Base-by-base conservation (phyloP, 2,888 invertebrate species). In the Gisinianus flammeolus region DNA sequence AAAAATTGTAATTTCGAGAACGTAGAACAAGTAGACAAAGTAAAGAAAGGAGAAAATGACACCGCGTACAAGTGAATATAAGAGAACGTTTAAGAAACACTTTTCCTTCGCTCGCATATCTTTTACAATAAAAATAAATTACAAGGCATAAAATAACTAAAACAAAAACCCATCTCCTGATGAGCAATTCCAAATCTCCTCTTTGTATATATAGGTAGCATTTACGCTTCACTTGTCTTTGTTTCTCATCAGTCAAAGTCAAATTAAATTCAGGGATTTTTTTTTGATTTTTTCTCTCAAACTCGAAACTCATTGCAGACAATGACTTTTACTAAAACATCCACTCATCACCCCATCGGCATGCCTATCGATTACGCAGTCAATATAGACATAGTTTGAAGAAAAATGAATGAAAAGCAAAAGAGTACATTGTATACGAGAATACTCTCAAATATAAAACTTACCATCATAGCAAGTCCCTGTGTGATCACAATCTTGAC, bases 401-500 rank as follows among this genome's bases (percentile, higher is more conserved):
- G 44, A 44, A 44, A n/a, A 44, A 44, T 44, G 19, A 44, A 44
- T 35, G 19, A 19, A 19, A 44, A 44, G 44, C 12, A 44, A 44
- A 44, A 44, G 19, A 44, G 2, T 44, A 19, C 16, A 44, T n/a
- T 44, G 44, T 16, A 44, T 16, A 44, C 19, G 56, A 22, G 56
- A 19, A 58, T 22, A 58, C 8, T 58, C 16, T 58, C 22, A 24
- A n/a, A n/a, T 24, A 58, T n/a, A 8, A 58, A 5, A 28, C 30
- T 90, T 90, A 96, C 96, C 96, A 88, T 97, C 95, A 86, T 96
- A 96, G 87, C 96, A 97, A 83, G 96, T 96, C 86, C 96, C 96
- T 76, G 95, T 95, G 86, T 95, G 94, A 88, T 96, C 96, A 87
- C 96, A 97, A 88, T 96, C 85, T 73, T 83, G 82, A 52, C 85